Percentiles rank a stretch among this genome's conserved stretches.
These are phyloP conservation scores for Hyles euphorbiae DNA, from an alignment of 1,140 invertebrate species.

Conservation along the genomic window DNA sequence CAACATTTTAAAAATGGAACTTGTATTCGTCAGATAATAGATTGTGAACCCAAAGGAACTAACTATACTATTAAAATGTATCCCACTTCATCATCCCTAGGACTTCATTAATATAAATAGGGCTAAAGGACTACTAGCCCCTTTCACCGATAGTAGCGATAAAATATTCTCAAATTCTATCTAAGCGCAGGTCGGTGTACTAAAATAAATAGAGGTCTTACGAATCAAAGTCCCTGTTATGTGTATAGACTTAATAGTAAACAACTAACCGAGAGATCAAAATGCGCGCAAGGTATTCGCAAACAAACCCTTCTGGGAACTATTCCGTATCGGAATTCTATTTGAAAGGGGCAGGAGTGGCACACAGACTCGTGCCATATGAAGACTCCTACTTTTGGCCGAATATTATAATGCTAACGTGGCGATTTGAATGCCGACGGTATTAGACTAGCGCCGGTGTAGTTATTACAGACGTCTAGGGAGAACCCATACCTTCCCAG, in stretches of 20 bases:
- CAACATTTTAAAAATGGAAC: no score
- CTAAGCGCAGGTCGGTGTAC: no score
- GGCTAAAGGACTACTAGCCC: no score
- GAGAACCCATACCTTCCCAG: conserved; percentile 3
- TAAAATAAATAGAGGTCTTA: no score
- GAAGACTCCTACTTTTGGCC: conserved; percentile 25
- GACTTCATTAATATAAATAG: no score
- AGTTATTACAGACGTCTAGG: conserved; percentile 16
- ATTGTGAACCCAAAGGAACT: no score
- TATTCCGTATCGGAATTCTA: conserved; percentile 43
- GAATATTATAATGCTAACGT: conserved; percentile 36
- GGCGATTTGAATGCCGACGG: conserved; percentile 35
- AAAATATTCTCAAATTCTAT: no score
- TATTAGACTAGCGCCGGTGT: conserved; percentile 11
- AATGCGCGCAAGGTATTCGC: conserved; percentile 24
- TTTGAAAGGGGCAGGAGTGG: conserved; percentile 28
- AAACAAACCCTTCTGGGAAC: conserved; percentile 35
- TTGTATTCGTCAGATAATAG: no score
- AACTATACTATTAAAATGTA: no score
- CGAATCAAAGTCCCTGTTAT: conserved; percentile 9
- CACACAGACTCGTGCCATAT: conserved; percentile 18
- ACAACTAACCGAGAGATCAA: conserved; percentile 22
- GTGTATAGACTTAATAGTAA: conserved; percentile 21
- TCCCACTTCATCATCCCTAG: no score
- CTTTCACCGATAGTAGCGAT: no score